Evolutionary conservation across 2,797 vertebrate genomes (phyloP).

Genomic region (Eidolon dupreanum): DNA sequence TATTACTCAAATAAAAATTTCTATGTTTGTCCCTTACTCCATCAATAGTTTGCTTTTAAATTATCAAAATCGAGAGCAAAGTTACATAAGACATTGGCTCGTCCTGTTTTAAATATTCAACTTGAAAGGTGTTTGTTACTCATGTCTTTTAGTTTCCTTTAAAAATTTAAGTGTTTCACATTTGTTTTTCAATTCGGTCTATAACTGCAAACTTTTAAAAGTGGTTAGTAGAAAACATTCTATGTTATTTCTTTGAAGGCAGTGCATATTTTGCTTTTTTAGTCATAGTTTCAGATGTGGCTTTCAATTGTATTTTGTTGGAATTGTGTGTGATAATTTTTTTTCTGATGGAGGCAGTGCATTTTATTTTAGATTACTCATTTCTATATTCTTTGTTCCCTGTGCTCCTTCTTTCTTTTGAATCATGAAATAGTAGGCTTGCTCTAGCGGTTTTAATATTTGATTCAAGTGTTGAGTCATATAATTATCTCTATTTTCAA

Average conservation of each 20-base stretch:
- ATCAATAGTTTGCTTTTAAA: background rate
- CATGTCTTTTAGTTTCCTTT: slow-evolving; percentile 12
- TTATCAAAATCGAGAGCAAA: background rate
- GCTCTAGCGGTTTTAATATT: slow-evolving; percentile 11
- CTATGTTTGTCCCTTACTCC: background rate
- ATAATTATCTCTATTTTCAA: background rate
- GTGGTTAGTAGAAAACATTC: background rate
- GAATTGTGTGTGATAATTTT: background rate
- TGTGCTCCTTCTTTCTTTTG: background rate
- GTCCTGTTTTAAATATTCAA: background rate
- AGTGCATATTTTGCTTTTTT: slow-evolving; percentile 50
- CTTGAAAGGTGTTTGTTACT: background rate
- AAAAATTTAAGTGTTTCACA: slow-evolving; percentile 19
- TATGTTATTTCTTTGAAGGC: background rate
- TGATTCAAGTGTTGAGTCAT: slow-evolving; percentile 20
- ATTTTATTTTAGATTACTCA: slow-evolving; percentile 12
- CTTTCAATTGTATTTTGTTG: slow-evolving; percentile 49
- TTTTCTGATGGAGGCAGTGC: background rate
- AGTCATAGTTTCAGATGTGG: slow-evolving; percentile 18
- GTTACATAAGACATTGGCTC: background rate
- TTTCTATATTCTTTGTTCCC: background rate
- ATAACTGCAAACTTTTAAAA: slow-evolving; percentile 23
- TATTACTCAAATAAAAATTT: background rate
- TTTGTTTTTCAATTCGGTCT: background rate
- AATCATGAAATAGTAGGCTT: background rate